Base-by-base conservation (phyloP, 1,140 invertebrate genomes). In the Leptinotarsa texana region DNA sequence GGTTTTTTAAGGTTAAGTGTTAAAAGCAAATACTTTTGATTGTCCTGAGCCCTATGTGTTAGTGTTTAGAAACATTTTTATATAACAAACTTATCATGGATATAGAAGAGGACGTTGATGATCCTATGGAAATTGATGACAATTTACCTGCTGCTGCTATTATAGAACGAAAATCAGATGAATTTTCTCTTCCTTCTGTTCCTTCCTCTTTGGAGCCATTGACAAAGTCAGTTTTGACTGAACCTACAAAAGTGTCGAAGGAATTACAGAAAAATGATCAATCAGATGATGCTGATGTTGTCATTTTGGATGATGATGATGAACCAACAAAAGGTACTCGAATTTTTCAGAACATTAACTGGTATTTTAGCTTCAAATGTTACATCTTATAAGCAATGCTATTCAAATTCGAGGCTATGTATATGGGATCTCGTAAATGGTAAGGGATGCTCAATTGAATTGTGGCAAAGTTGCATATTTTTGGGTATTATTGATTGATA, bases 111-210 rank as follows among this genome's bases (percentile, higher is more conserved):
- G 75, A 79, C 15, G 75, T 69, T 17, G 81, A 82, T 67, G 82
- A 83, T 75, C 24, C 79, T 33, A 83, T 83, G 82, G 82, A 83
- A 73, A 83, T 83, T 42, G 82, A 83, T 63, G 82, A 82, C 17
- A 79, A 79, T 15, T 70, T 81, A 13, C 78, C 79, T 13, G 76
- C 75, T 11, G 74, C 79, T 13, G 76, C 77, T 22, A 82, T 82
- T 75, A 82, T 83, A 24, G 81, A 80, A 76, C 74, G 77, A 67
- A 74, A 68, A 51, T 72, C 71, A 11, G 62, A 74, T 70, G 75
- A 74, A 24, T 74, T 70, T 69, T 22, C 61, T 1, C 6, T 51
- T 15, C 15, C 74, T 49, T 57, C 24, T 42, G 48, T 15, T 13
- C 17, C 15, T 61, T 73, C 17, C 57, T 27, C n/a, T 11, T 15